Conservation (phyloP, 1,140 invertebrate species). For the Tyrophagus putrescentiae region DNA sequence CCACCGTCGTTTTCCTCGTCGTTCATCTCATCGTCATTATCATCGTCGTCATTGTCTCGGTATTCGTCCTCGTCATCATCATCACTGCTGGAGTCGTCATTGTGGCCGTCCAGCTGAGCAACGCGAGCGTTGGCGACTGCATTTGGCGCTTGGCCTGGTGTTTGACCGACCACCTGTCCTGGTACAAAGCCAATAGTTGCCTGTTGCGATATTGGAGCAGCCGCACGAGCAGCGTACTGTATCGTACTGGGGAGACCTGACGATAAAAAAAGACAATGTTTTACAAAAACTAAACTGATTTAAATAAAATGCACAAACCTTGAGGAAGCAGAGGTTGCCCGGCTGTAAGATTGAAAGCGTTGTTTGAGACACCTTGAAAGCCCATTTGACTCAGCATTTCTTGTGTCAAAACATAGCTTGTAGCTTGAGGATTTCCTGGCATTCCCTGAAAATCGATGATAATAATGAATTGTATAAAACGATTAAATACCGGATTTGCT, state of each 20-base stretch:
- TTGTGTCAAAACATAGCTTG: neutral
- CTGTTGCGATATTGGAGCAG: neutral
- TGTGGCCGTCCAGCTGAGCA: conserved; percentile 48
- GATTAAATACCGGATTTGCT: neutral
- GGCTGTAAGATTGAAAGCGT: no score
- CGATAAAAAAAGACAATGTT: no score
- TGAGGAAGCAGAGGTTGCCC: no score
- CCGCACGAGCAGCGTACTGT: neutral
- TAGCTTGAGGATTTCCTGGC: neutral
- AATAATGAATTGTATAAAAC: neutral
- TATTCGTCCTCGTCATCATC: conserved; percentile 54
- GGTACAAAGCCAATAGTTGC: neutral
- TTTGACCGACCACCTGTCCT: conserved; percentile 23
- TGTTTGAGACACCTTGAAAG: neutral
- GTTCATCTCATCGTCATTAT: conserved; percentile 51
- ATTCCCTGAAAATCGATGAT: neutral
- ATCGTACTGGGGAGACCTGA: conserved; percentile 8
- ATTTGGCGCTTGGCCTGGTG: conserved; percentile 30
- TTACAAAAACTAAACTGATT: no score
- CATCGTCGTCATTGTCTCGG: conserved; percentile 44
- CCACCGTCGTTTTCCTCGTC: conserved; percentile 45
- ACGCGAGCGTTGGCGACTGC: conserved; percentile 25
- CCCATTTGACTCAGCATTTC: neutral
- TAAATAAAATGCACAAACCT: no score
- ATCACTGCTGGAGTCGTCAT: conserved; percentile 43